Conservation (phyloP, 1,140 invertebrate species). For the Sycobia sp. region DNA sequence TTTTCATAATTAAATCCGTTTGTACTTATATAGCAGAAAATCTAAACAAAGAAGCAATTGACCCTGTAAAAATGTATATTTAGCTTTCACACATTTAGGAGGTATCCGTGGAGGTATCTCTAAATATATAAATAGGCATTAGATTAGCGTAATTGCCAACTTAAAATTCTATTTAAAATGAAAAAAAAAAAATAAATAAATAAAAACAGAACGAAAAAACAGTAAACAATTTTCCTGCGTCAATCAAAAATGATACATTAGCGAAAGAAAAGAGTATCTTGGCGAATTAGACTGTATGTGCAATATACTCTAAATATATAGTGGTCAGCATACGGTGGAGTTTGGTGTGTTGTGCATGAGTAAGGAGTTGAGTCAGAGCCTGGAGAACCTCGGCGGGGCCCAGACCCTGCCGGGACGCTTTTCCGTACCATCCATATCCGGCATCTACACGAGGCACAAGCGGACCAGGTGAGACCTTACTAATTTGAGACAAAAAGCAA, state of each 20-base stretch:
- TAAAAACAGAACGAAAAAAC: too few relatives aligned
- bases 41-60: too few relatives aligned
- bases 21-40: too few relatives aligned
- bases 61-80: too few relatives aligned
- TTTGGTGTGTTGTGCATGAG: slow-evolving; percentile 64
- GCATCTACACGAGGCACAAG: slow-evolving; percentile 66
- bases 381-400: slow-evolving; percentile 65
- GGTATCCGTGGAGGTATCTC: too few relatives aligned
- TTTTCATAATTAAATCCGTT: too few relatives aligned
- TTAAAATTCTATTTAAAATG: too few relatives aligned
- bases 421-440: slow-evolving; percentile 62
- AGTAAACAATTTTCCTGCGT: too few relatives aligned
- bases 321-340: slow-evolving; percentile 64
- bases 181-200: too few relatives aligned
- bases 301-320: slow-evolving; percentile 57
- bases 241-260: neutral
- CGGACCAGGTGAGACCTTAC: slow-evolving; percentile 63
- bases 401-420: slow-evolving; percentile 64
- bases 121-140: neutral
- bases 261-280: slow-evolving; percentile 49
- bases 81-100: too few relatives aligned
- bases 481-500: slow-evolving; percentile 7
- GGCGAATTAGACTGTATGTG: slow-evolving; percentile 62
- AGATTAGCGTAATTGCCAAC: slow-evolving; percentile 13
- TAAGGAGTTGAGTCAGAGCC: slow-evolving; percentile 66